Evolutionary conservation across 2,113 vertebrate genomes (phyloP), one percentile per base, ranked within the genome.

Genomic region (Paedocypris sp.): DNA sequence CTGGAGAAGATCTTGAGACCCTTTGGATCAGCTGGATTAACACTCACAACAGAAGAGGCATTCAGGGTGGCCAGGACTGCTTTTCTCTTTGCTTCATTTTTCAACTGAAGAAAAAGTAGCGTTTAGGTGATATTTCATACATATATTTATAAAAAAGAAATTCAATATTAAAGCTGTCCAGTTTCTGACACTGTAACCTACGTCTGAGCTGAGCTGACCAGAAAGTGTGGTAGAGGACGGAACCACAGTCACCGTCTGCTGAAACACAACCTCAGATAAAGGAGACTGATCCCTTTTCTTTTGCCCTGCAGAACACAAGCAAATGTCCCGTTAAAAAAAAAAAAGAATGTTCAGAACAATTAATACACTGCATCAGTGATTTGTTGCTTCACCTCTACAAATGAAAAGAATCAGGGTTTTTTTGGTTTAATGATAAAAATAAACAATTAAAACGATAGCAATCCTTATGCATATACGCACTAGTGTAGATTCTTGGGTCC

Each of bases 41-140:
- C 66, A 75, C 59, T 86, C 77, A 25, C 49, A 54, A 11, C 52
- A 15, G 50, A 5, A 10, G 83, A 78, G 13, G 83, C 49, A 16
- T 62, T 65, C 53, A 83, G 76, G 62, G 83, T 82, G 28, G 86
- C 80, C 8, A 86, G 80, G 51, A 93, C 87, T 49, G 85, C 82
- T 81, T 91, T 94, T 70, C 88, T 88, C 77, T 92, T 98, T 20
- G 91, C 81, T 43, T 84, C 83, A 49, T 79, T 94, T 73, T 85
- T 87, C 33, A 71, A 68, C 91, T 92, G 63, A 48, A 66, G 59
- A 48, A 41, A 52, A 42, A 45, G 1, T 4, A 20, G 15, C n/a
- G n/a, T n/a, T n/a, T n/a, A n/a, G n/a, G n/a, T n/a, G n/a, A n/a
- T n/a, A n/a, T n/a, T n/a, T n/a, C n/a, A n/a, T n/a, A n/a, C n/a